phyloP scores from a whole-genome alignment of 2,888 invertebrate species.

The Phragmatobia fuliginosa region DNA sequence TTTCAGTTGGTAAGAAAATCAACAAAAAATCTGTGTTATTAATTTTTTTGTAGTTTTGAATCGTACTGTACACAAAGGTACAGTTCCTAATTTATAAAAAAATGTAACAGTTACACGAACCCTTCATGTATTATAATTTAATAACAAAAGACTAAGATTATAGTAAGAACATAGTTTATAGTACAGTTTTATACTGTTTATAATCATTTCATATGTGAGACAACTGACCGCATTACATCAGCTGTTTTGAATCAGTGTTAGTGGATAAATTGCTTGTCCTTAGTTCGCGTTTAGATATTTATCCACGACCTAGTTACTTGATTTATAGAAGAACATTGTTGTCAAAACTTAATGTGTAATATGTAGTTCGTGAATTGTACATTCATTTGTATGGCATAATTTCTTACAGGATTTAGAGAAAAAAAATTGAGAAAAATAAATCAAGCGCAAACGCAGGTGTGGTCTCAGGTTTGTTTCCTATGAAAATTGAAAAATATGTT shows the following conservation, averaged over 20 bases:
- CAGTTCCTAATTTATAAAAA: too few species aligned
- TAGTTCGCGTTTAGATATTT: conserved; percentile 5
- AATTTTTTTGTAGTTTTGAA: background rate
- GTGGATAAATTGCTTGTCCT: conserved; percentile 13
- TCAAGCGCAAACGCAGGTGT: too few species aligned
- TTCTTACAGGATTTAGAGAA: too few species aligned
- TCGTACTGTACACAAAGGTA: background rate
- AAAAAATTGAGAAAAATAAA: too few species aligned
- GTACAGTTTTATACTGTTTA: background rate
- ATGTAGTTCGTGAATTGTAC: background rate
- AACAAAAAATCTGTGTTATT: background rate
- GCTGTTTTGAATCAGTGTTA: conserved; percentile 20
- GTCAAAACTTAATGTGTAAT: conserved; percentile 1
- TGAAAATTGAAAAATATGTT: too few species aligned
- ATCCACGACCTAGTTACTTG: conserved; percentile 16
- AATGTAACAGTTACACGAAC: too few species aligned
- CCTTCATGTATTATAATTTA: background rate
- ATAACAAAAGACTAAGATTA: background rate
- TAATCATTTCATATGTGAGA: background rate
- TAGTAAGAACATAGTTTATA: too few species aligned
- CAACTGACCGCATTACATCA: conserved; percentile 15
- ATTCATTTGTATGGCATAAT: too few species aligned
- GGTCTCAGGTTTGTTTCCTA: too few species aligned
- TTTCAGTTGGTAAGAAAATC: background rate
- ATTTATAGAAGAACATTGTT: conserved; percentile 7